Evolutionary conservation across 2,888 invertebrate species (phyloP), one percentile per base, ranked within the genome.

Genomic region (Seira musarum): DNA sequence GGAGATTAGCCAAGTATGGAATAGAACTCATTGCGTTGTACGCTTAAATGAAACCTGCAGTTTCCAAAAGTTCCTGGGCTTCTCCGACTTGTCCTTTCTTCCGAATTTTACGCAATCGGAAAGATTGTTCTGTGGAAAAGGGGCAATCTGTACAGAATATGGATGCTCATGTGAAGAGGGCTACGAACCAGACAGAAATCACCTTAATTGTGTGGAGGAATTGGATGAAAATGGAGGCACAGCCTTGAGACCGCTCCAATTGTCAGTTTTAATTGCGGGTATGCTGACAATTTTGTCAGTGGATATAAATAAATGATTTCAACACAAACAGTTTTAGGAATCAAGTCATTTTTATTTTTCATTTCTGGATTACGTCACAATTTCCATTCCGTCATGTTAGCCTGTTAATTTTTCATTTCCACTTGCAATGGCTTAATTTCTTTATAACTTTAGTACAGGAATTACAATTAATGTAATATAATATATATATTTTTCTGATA

Each of bases 21-120:
- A 80, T 57, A 30, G 40, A 1, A 75, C 80, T 6, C 80, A 71
- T 57, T 80, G 80, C 19, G 75, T 80, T 3, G 80, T 49, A 1
- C 74, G 66, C n/a, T 8, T 80, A 10, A 53, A 72, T 19, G 66
- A 60, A 10, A 67, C 71, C 0, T 80, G 80, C 53, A 46, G 66
- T 17, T 30, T 80, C 17, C 13, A 10, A 0, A 74, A 69, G n/a
- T 24, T 49, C 1, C 15, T 8, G 1, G 17, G 17, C 13, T 15
- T n/a, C n/a, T 13, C 70, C 2, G 67, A 61, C 0, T 30, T 80
- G 49, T 49, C 65, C n/a, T 71, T 80, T 35, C 61, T 75, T 17
- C 75, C 71, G 0, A 67, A 67, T 30, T 17, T n/a, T 19, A 75
- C 66, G 1, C 24, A 60, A 5, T 66, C 63, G 0, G 19, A 80